Base-by-base conservation (phyloP, 2,113 vertebrate genomes). In the human (Homo sapiens) region DNA sequence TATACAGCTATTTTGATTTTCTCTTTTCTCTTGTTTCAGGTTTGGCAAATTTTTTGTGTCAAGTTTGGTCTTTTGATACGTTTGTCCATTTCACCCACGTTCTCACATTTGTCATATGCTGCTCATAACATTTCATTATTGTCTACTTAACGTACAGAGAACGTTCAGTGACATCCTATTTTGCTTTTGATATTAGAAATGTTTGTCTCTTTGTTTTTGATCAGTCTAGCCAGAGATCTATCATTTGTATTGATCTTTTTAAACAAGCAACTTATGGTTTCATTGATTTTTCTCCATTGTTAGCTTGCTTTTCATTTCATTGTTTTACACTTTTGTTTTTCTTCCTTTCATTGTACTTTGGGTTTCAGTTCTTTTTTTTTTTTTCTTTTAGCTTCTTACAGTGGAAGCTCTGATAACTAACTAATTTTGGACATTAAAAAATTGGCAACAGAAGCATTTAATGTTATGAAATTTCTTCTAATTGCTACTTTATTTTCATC, bases 271-370 rank as follows among this genome's bases (percentile, higher is more conserved):
- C n/a, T 73, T 72, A 89, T 55, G 8, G 6, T 68, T 94, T 96
- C 78, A 89, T 78, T 72, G 72, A 72, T 85, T 93, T 93, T 86
- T 89, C 20, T 80, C 55, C 70, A 57, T 73, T 92, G 25, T 45
- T 89, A 64, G 12, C 72, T 89, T 96, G 50, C 35, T 97, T 92
- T 80, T 80, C 14, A 84, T 95, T 91, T 91, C 84, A 93, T 72
- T 95, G 76, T 93, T 81, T 92, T 89, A 93, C 22, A 72, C 7
- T 76, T 90, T 79, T 64, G 18, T 91, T 85, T 72, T 89, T 89
- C 70, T 72, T 70, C 90, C 4, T 20, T 86, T 93, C 57, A 12
- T 76, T 81, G 12, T 89, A 72, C 73, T 86, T 96, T 86, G 32
- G 32, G 38, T 55, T 83, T 93, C 18, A 83, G 43, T 52, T 93